phyloP scores from a whole-genome alignment of 2,888 invertebrate genomes.

The Nephrotoma flavescens region DNA sequence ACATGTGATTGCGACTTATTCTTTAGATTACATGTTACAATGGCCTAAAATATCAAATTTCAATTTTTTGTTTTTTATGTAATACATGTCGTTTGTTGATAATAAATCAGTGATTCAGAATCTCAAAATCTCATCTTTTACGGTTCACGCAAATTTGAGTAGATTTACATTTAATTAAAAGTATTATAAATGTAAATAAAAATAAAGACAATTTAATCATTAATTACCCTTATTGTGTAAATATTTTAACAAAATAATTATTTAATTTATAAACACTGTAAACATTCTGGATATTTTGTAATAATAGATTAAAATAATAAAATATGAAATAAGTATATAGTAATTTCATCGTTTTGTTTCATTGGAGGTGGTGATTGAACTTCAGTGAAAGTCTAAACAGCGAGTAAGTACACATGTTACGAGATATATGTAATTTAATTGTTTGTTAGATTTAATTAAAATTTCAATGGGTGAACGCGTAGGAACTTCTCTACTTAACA shows the following conservation, averaged over 20 bases:
- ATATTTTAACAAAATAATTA: background rate
- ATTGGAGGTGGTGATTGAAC: too few relatives aligned
- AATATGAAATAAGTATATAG: background rate
- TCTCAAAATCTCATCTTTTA: background rate
- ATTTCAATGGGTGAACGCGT: too few relatives aligned
- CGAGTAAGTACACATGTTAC: too few relatives aligned
- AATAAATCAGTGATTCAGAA: background rate
- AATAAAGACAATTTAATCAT: background rate
- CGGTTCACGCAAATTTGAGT: background rate
- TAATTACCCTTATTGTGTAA: background rate
- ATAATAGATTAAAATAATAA: background rate
- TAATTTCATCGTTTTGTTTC: too few relatives aligned
- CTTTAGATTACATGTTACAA: background rate
- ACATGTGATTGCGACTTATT: background rate
- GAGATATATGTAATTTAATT: too few relatives aligned
- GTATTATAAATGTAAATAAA: background rate
- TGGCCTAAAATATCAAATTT: background rate
- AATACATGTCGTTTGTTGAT: too few relatives aligned
- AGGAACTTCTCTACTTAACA: too few relatives aligned
- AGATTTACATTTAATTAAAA: background rate
- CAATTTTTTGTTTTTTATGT: too few relatives aligned
- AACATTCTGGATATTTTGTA: background rate
- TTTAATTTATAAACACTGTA: background rate
- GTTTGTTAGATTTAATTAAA: too few relatives aligned
- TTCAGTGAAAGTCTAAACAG: too few relatives aligned